Evolutionary conservation across 2,888 invertebrate genomes (phyloP), one percentile per base, ranked within the genome.

Genomic region (Diarsia rubi): DNA sequence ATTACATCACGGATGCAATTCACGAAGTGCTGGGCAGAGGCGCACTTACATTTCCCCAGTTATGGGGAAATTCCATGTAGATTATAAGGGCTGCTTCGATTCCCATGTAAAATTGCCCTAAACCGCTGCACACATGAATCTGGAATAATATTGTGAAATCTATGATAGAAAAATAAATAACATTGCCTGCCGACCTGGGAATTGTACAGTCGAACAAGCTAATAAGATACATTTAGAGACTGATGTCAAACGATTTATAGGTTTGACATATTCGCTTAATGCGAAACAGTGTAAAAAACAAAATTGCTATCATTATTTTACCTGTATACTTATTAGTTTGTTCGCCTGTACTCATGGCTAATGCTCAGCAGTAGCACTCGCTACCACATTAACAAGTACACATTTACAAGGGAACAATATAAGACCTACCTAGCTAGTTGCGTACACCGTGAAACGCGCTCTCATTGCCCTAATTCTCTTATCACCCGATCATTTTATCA

Each of bases 401-500:
- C 16, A 27, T 57, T 27, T 57, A 31, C 57, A 57, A 57, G 27
- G 57, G 19, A 57, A 59, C 31, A 31, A 59, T 11, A 19, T 59
- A 31, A 19, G 31, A n/a, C n/a, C n/a, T n/a, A n/a, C n/a, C n/a
- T 31, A 59, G 27, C 14, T 27, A 54, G 24, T 24, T 54, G 16
- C 21, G n/a, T 62, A 42, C n/a, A 8, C 37, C 37, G 9, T 52
- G n/a, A 14, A n/a, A n/a, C 62, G 8, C 62, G n/a, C 42, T 62
- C 62, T 62, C 14, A n/a, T n/a, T n/a, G 62, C 8, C 62, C 62
- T 62, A 42, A 42, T 42, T 42, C n/a, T 62, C n/a, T 62, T 42
- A 62, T 62, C 42, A 14, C 14, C n/a, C 21, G 14, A 62, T 62
- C 37, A 60, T n/a, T 42, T 14, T n/a, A n/a, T 42, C 11, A 14